These are phyloP conservation scores for Anhinga rufa DNA, from an alignment of 2,113 vertebrate species.

Conservation along the genomic window DNA sequence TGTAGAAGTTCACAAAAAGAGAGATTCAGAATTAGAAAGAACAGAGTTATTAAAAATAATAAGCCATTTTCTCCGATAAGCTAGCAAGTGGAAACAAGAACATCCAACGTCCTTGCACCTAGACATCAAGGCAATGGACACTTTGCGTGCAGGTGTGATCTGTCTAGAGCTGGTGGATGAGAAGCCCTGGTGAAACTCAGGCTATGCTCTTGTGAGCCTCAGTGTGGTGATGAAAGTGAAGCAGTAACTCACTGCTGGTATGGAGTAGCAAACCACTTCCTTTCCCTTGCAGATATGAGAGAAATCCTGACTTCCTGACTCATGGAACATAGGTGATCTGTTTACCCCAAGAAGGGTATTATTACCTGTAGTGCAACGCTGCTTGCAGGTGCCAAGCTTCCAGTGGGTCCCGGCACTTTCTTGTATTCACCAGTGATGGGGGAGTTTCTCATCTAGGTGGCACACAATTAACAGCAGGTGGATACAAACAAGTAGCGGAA, in stretches of 20 bases:
- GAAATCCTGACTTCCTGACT: background rate
- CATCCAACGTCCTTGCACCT: background rate
- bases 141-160: background rate
- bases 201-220: fast-evolving
- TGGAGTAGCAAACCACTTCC: background rate
- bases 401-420: background rate
- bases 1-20: background rate
- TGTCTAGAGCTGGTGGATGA: background rate
- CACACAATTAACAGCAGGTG: background rate
- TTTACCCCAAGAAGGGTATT: background rate
- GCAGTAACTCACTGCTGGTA: background rate
- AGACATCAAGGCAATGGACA: background rate
- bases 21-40: background rate
- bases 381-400: background rate
- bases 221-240: background rate
- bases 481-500: background rate
- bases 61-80: background rate
- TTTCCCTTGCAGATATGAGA: background rate
- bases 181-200: background rate
- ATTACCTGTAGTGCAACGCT: background rate
- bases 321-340: background rate
- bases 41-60: background rate
- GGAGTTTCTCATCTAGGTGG: background rate
- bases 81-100: background rate
- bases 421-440: background rate